Evolutionary conservation across 2,113 vertebrate genomes (phyloP).

Genomic region (Cyrtonyx montezumae): DNA sequence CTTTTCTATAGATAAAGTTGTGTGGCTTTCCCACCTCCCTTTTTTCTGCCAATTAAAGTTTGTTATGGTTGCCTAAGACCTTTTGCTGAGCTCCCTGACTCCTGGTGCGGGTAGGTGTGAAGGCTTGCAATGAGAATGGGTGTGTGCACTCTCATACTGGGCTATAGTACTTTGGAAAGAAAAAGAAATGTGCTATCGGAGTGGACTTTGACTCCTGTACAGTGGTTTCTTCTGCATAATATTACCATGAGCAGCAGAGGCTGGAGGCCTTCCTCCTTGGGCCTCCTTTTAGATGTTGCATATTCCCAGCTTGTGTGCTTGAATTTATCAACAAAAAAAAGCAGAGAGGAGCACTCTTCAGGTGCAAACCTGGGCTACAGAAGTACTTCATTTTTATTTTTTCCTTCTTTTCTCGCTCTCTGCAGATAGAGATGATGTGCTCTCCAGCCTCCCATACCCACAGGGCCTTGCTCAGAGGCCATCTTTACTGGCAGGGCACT

Average conservation of each 20-base stretch:
- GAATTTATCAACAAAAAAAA: neutral
- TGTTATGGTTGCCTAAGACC: fast-evolving
- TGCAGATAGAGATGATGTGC: neutral
- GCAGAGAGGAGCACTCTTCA: neutral
- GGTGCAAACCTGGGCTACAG: neutral
- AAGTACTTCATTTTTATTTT: neutral
- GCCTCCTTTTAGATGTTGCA: neutral
- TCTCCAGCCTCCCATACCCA: neutral
- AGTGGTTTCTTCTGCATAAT: neutral
- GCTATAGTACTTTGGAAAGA: neutral
- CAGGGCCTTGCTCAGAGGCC: neutral
- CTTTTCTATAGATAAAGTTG: neutral
- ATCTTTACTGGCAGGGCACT: fast-evolving
- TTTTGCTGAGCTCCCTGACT: fast-evolving
- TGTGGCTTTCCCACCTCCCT: neutral
- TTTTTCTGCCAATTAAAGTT: neutral
- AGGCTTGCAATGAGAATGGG: fast-evolving
- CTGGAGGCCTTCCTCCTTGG: neutral
- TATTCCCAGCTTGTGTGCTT: neutral
- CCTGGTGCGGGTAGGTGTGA: fast-evolving
- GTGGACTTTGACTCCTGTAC: neutral
- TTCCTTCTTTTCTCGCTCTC: neutral
- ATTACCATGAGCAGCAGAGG: neutral
- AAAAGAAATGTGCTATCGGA: neutral
- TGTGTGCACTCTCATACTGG: fast-evolving